phyloP scores from a whole-genome alignment of 2,797 vertebrate genomes.

The Pachyuromys duprasi region DNA sequence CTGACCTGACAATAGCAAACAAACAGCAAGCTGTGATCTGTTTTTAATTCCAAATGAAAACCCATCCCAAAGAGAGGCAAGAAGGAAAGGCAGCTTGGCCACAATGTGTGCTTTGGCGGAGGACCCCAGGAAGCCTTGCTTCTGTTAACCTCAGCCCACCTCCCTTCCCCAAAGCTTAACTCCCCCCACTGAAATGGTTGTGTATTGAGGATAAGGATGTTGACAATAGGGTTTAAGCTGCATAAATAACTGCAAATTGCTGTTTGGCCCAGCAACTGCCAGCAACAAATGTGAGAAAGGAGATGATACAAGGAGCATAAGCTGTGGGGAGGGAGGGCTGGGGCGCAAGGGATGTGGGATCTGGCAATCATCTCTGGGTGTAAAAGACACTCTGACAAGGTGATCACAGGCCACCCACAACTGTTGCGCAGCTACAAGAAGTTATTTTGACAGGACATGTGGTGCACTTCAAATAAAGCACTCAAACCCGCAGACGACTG shows the following conservation, averaged over 20 bases:
- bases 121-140: conserved; percentile 69
- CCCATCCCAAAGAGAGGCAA: conserved; percentile 44
- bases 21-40: conserved; percentile 77
- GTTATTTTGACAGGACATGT: conserved; percentile 76
- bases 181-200: conserved; percentile 78
- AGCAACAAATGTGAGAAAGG: conserved; percentile 75
- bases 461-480: conserved; percentile 68
- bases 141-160: conserved; percentile 74
- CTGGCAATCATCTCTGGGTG: conserved; percentile 71
- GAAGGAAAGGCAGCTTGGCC: conserved; percentile 40
- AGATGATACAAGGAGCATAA: conserved; percentile 74
- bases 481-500: conserved; percentile 33
- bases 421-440: conserved; percentile 66
- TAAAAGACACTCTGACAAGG: conserved; percentile 78
- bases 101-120: conserved; percentile 71
- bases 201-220: conserved; percentile 82
- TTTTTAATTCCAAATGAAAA: conserved; percentile 81
- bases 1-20: conserved; percentile 70
- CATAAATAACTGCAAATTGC: conserved; percentile 85
- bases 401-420: conserved; percentile 77
- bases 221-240: conserved; percentile 84
- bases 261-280: conserved; percentile 71
- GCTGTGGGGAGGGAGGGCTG: conserved; percentile 30
- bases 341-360: conserved; percentile 69
- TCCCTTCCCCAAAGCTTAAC: conserved; percentile 75